phyloP scores from a whole-genome alignment of 2,797 vertebrate genomes.

The Esox masquinongy region DNA sequence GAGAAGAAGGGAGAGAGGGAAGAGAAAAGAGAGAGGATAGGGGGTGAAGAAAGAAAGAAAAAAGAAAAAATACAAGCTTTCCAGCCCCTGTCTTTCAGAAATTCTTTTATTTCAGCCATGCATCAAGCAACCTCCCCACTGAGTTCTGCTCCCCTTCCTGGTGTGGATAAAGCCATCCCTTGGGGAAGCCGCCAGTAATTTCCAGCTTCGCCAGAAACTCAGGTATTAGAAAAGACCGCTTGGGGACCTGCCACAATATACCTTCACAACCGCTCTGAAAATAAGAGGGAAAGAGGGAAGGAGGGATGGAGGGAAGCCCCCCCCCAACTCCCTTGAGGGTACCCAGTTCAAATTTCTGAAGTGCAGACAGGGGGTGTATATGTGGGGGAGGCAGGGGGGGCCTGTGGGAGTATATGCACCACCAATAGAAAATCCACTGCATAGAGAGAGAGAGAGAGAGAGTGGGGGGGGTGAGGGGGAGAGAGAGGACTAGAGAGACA shows the following conservation, averaged over 20 bases:
- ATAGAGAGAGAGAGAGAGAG: slow-evolving; percentile 67
- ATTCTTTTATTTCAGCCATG: slow-evolving; percentile 99
- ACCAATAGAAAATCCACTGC: slow-evolving; percentile 99
- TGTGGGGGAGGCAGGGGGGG: slow-evolving; percentile 62
- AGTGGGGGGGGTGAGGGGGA: slow-evolving; percentile 7
- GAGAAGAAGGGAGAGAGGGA: slow-evolving; percentile 57
- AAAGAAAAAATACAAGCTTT: slow-evolving; percentile 77
- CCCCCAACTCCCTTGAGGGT: slow-evolving; percentile 87
- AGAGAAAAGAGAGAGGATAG: slow-evolving; percentile 13
- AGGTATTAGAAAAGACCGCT: slow-evolving; percentile 99
- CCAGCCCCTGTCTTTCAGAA: slow-evolving; percentile 93
- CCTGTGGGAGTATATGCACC: slow-evolving; percentile 82
- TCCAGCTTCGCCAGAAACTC: slow-evolving; percentile 99
- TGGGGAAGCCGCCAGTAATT: slow-evolving; percentile 91
- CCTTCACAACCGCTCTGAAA: slow-evolving; percentile 93
- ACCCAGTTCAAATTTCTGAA: slow-evolving; percentile 99
- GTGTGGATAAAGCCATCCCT: slow-evolving; percentile 99
- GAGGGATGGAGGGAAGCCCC: slow-evolving; percentile 60
- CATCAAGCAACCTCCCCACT: slow-evolving; percentile 99
- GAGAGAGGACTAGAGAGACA: slow-evolving; percentile 14
- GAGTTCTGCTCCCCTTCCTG: slow-evolving; percentile 99
- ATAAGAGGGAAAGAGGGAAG: slow-evolving; percentile 50
- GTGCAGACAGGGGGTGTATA: slow-evolving; percentile 93
- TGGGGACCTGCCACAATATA: slow-evolving; percentile 99
- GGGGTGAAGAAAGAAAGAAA: slow-evolving; percentile 6